Conservation (phyloP, 53 echinoderm and acorn worm species). For the Hippasteria phrygiana region DNA sequence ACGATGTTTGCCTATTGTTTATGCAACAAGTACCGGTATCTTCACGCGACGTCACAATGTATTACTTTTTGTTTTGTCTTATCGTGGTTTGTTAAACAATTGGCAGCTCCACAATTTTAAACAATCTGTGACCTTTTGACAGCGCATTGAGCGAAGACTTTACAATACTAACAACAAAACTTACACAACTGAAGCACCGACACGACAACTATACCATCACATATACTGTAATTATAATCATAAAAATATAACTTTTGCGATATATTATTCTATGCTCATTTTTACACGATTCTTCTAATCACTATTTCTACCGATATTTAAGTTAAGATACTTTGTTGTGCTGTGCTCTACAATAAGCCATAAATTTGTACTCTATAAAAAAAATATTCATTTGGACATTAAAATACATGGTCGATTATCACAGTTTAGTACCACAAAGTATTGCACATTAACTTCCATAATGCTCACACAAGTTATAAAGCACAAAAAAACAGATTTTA, state of each 20-base stretch:
- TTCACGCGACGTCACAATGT: no score
- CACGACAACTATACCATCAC: neutral
- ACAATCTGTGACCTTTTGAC: no score
- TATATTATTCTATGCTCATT: slow-evolving; percentile 40
- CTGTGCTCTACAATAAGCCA: slow-evolving; percentile 9
- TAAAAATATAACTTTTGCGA: slow-evolving; percentile 42
- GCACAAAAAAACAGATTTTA: neutral
- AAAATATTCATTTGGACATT: neutral
- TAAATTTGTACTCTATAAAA: neutral
- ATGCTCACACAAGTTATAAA: neutral
- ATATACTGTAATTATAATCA: slow-evolving; percentile 15
- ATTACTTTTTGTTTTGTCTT: no score
- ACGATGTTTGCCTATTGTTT: no score
- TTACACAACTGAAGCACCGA: slow-evolving; percentile 11
- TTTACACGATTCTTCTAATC: neutral
- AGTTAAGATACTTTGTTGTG: neutral
- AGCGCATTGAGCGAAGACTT: no score
- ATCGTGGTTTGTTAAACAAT: no score
- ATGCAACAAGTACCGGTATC: no score
- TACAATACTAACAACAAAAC: slow-evolving; percentile 9
- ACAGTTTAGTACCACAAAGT: slow-evolving; percentile 32
- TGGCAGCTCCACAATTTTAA: no score
- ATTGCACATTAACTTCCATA: slow-evolving; percentile 26
- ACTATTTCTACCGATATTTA: slow-evolving; percentile 8
- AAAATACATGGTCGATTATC: slow-evolving; percentile 2